Base-by-base conservation (phyloP, 2,113 vertebrate species). In the Promerops cafer region DNA sequence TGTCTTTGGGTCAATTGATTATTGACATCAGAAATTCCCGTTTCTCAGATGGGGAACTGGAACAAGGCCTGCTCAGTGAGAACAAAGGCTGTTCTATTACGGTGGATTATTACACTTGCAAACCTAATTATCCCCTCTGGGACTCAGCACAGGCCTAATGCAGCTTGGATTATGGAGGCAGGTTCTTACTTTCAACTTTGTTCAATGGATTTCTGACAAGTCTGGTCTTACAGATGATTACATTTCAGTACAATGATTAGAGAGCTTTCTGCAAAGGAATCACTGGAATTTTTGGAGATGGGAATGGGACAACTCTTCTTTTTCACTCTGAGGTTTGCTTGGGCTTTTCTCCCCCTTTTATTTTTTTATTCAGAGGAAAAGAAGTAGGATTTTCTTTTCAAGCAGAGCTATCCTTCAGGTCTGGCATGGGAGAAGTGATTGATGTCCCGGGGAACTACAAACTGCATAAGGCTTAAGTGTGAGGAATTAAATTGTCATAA, bases 51-150 rank as follows among this genome's bases (percentile, higher is more conserved):
- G 60, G 81, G 89, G 74, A 95, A 90, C 82, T 93, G 78, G 91
- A 97, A 97, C 92, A 97, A 98, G 96, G 79, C 94, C 89, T 96
- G 93, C 88, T 96, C 96, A 94, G 83, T 96, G 97, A 97, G 96
- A 98, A 98, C 96, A 98, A 97, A 98, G 96, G 88, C 96, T 98
- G 94, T 98, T 97, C 97, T 96, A 97, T 98, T 98, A 98, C 91
- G 95, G 94, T 95, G 91, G 95, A 98, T 98, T 97, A 98, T 98
- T 98, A 98, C 88, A 96, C 93, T 98, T 98, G 98, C 95, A 97
- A 95, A 96, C 94, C 91, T 99, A 99, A 99, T 99, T 98, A 98
- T 98, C 93, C 97, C 98, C 98, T 94, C 18, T 93, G 98, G 98
- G 98, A 98, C 82, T 80, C 80, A 33, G 59, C 68, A 76, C 81